Evolutionary conservation across 2,888 invertebrate species (phyloP).

Genomic region (Andrena camellia): DNA sequence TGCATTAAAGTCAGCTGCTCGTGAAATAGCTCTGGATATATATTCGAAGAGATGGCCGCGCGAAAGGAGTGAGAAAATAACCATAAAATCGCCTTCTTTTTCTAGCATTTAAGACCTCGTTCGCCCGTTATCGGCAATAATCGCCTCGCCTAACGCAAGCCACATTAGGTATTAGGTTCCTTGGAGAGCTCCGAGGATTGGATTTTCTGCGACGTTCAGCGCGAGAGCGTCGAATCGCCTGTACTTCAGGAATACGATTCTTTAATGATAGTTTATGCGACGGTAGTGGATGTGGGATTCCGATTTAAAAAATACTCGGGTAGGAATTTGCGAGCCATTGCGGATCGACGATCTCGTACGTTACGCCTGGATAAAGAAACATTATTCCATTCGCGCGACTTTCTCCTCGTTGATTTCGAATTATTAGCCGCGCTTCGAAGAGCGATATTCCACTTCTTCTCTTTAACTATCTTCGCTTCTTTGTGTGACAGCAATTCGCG

Average conservation of each 20-base stretch:
- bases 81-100: conserved; percentile 18
- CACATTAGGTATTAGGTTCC: not conserved
- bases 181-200: not conserved
- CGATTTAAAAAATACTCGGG: conserved; percentile 25
- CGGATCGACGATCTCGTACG: conserved; percentile 17
- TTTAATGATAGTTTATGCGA: conserved; percentile 65
- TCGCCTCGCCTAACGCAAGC: not conserved
- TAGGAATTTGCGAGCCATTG: conserved; percentile 41
- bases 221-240: conserved; percentile 31
- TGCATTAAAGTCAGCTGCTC: conserved; percentile 12
- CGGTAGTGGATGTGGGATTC: conserved; percentile 1
- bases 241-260: conserved; percentile 56
- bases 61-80: conserved; percentile 25
- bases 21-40: not conserved
- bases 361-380: conserved; percentile 27
- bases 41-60: not conserved
- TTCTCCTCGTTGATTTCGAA: conserved; percentile 42
- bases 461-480: too few species aligned
- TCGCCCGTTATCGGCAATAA: not conserved
- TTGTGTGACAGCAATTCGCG: too few species aligned
- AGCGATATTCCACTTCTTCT: not conserved
- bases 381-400: conserved; percentile 23
- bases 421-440: conserved; percentile 32
- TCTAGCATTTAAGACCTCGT: not conserved
- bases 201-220: conserved; percentile 7